Base-by-base conservation (phyloP, 2,797 vertebrate genomes). In the Sebastes minor region DNA sequence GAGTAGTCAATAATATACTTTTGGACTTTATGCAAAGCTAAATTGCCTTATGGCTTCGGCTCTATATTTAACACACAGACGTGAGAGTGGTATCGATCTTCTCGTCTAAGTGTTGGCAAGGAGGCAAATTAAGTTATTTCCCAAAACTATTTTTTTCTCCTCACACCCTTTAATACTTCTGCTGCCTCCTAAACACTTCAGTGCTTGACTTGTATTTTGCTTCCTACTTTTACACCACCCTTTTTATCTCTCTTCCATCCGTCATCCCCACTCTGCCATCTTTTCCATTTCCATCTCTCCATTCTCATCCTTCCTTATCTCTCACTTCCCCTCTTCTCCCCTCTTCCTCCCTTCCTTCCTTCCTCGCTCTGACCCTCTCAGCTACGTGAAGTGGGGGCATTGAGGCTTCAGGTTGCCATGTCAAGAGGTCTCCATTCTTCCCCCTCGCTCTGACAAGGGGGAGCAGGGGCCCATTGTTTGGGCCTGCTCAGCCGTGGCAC, bases 351-450 rank as follows among this genome's bases (percentile, higher is more conserved):
- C 90, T 84, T 85, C 81, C 81, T 61, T n/a, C 49, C 67, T 83
- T 84, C 89, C 79, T 81, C 68, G 57, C 83, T 75, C 91, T 92
- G 82, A 93, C 89, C 89, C 82, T 90, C 91, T 92, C 86, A 66
- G 88, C 81, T 88, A 93, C 92, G 87, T 95, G 95, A 97, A 96
- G 92, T 92, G 89, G 93, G 92, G 90, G 89, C 87, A 92, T 95
- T 89, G 79, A 95, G 90, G 95, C 93, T 94, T 96, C 95, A 96
- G 66, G 91, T 94, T 94, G 95, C 92, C 85, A 90, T 91, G 91
- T 93, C 94, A 92, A 94, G 90, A 94, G 94, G 95, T 96, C 95
- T 95, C 94, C 92, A 85, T 95, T 96, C 91, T 94, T 95, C 92
- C 92, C 46, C 85, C 87, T 83, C 78, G 61, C 79, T 91, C 87